Evolutionary conservation across 2,113 vertebrate species (phyloP).

Genomic region (Oophaga pumilio): DNA sequence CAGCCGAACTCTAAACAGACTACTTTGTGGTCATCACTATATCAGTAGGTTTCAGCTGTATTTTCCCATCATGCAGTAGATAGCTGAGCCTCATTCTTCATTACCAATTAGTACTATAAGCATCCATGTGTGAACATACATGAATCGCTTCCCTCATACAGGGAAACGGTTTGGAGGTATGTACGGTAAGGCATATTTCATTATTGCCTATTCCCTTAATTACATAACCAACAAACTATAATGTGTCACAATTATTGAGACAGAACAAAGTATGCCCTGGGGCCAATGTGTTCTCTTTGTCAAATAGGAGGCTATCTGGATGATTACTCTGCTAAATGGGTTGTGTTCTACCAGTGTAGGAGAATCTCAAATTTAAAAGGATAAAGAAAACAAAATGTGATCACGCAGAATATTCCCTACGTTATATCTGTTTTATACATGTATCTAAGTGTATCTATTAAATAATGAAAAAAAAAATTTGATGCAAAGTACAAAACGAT

Average conservation of each 20-base stretch:
- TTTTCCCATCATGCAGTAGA: background rate
- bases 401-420: too few relatives aligned
- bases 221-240: slow-evolving; percentile 48
- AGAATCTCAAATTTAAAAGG: background rate
- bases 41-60: background rate
- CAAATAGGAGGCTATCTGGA: slow-evolving; percentile 29
- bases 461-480: too few relatives aligned
- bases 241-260: slow-evolving; percentile 25
- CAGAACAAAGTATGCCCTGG: slow-evolving; percentile 34
- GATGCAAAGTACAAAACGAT: too few relatives aligned
- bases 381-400: background rate
- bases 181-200: background rate
- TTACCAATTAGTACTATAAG: background rate
- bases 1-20: too few relatives aligned
- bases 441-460: too few relatives aligned
- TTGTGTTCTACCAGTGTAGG: background rate
- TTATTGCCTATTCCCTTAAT: slow-evolving; percentile 26
- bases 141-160: background rate
- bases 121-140: slow-evolving; percentile 22
- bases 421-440: too few relatives aligned
- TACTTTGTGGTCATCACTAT: background rate
- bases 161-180: background rate
- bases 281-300: slow-evolving; percentile 5
- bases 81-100: background rate
- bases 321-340: slow-evolving; percentile 37